These are phyloP conservation scores for Psilopogon haemacephalus DNA, from an alignment of 2,113 vertebrate species.

Conservation along the genomic window DNA sequence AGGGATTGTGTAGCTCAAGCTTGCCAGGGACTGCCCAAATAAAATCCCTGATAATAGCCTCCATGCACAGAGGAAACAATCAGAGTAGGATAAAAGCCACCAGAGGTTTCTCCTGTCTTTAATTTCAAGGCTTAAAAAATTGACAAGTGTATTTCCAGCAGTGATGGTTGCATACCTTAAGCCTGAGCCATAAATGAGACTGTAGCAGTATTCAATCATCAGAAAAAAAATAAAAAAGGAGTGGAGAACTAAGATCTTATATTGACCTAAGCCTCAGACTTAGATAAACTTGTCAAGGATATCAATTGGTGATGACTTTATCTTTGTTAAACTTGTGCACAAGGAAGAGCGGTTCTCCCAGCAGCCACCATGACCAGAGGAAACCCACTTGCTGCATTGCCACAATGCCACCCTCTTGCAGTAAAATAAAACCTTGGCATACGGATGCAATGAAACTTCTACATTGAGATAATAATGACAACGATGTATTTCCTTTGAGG, in stretches of 20 bases:
- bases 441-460: not conserved
- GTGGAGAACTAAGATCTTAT: slow-evolving; percentile 27
- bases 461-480: not conserved
- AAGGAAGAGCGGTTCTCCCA: not conserved
- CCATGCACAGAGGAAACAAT: not conserved
- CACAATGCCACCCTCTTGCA: not conserved
- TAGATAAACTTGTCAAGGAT: slow-evolving; percentile 59
- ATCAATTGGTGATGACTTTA: slow-evolving; percentile 59
- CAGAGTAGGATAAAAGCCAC: slow-evolving; percentile 30
- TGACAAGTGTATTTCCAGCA: slow-evolving; percentile 34
- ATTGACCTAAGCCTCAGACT: slow-evolving; percentile 49
- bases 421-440: not conserved
- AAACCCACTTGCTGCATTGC: not conserved
- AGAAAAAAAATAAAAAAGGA: slow-evolving; percentile 22
- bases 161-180: not conserved
- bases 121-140: slow-evolving; percentile 61
- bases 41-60: slow-evolving; percentile 44
- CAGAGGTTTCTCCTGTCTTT: slow-evolving; percentile 43
- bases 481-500: fast-evolving
- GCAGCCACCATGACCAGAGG: not conserved
- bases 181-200: slow-evolving; percentile 51
- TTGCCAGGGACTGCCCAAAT: slow-evolving; percentile 28
- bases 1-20: not conserved
- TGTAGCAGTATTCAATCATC: slow-evolving; percentile 11
- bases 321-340: slow-evolving; percentile 7